phyloP scores from a whole-genome alignment of 1,140 invertebrate species.

The Asobara japonica region DNA sequence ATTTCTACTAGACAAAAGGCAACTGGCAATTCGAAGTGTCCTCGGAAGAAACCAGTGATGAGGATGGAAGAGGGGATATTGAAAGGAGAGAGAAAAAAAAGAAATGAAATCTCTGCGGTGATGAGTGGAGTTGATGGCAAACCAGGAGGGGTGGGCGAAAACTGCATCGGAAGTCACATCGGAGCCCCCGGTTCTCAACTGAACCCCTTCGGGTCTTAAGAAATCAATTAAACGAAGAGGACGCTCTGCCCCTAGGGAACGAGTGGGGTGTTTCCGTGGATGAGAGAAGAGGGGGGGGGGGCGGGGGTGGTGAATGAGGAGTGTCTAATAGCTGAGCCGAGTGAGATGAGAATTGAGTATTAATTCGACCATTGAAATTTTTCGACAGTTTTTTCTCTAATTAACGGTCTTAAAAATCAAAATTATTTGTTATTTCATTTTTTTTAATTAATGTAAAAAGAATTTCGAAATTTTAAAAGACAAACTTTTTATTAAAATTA shows the following conservation, averaged over 20 bases:
- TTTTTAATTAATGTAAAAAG: no score
- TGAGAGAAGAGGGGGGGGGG: neutral
- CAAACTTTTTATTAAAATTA: no score
- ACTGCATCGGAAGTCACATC: constrained; percentile 49
- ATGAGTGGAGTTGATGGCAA: neutral
- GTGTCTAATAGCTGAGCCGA: neutral
- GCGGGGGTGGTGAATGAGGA: neutral
- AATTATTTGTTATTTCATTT: no score
- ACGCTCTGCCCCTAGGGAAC: neutral
- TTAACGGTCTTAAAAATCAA: neutral
- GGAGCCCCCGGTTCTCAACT: constrained; percentile 45
- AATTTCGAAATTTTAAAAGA: no score
- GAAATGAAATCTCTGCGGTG: constrained; percentile 8
- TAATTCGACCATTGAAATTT: neutral
- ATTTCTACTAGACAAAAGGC: neutral
- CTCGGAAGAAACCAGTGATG: constrained; percentile 41
- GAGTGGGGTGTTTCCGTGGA: neutral
- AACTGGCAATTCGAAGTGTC: constrained; percentile 15
- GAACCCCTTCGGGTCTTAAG: constrained; percentile 63
- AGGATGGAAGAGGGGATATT: constrained; percentile 31
- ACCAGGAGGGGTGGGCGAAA: constrained; percentile 38
- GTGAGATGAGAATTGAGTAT: constrained; percentile 1
- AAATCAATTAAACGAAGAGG: constrained; percentile 64
- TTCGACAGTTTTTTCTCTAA: neutral
- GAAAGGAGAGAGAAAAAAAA: constrained; percentile 25